Evolutionary conservation across 2,888 invertebrate species (phyloP), one percentile per base, ranked within the genome.

Genomic region (Phyto melanocephala): DNA sequence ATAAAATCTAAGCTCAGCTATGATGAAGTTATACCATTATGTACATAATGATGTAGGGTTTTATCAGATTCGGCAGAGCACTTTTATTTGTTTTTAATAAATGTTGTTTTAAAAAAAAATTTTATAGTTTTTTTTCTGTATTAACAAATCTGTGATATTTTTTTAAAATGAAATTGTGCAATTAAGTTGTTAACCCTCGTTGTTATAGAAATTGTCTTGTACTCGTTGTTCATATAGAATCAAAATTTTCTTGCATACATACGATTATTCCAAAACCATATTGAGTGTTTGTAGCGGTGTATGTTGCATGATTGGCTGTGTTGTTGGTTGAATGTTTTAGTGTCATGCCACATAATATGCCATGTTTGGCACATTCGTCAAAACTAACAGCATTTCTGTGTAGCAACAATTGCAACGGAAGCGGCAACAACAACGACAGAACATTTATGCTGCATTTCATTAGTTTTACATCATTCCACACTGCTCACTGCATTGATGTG

Each of bases 331-430:
- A 82, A 79, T 79, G 82, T 71, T 47, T 74, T 71, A 67, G 75
- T 82, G 82, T 82, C 79, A 82, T 82, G 82, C 79, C 79, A 82
- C 75, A 81, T 75, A 79, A 79, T 79, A 71, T 67, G 75, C 79
- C 79, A 76, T 79, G 82, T 82, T 82, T 79, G 82, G 79, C 82
- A 82, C 79, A 82, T 82, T 82, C 82, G 60, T 82, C 79, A 82
- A 82, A 82, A 78, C 58, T 54, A 75, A 75, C 75, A 67, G 67
- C 76, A 52, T 28, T 5, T 28, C 6, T 28, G 4, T 28, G 75
- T 60, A 33, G 63, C 63, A 71, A 35, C 67, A 50, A 63, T 75
- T 71, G 54, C 67, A 72, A 17, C 68, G 60, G 35, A 74, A 70
- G 42, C 45, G 78, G 40, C 58, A 68, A 28, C 42, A 67, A 40